Conservation (phyloP, 2,888 invertebrate species). For the Monopis laevigella region DNA sequence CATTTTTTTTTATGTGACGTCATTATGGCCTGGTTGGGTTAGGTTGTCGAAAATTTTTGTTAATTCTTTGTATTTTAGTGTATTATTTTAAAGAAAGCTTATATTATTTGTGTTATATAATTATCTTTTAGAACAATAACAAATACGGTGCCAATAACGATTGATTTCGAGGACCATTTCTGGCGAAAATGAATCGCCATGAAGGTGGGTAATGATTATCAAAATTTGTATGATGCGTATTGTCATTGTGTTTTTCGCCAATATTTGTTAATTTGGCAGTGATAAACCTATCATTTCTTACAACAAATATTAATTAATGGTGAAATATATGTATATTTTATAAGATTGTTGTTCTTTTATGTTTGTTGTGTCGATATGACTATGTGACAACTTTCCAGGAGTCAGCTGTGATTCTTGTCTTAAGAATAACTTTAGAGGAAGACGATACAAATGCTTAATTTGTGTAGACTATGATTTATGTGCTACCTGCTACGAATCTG, state of each 20-base stretch:
- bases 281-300: too few species aligned
- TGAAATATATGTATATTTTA: background rate
- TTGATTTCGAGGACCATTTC: constrained; percentile 52
- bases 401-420: constrained; percentile 99
- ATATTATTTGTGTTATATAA: constrained; percentile 65
- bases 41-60: constrained; percentile 75
- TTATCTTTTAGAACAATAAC: constrained; percentile 58
- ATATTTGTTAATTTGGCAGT: too few species aligned
- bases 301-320: too few species aligned
- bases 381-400: constrained; percentile 73
- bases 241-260: constrained; percentile 56
- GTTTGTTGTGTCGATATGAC: constrained; percentile 29
- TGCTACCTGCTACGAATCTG: constrained; percentile 93
- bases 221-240: constrained; percentile 62
- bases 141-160: constrained; percentile 58
- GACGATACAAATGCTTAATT: constrained; percentile 98
- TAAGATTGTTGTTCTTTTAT: too few species aligned
- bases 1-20: constrained; percentile 56
- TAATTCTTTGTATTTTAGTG: constrained; percentile 71
- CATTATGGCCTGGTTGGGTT: constrained; percentile 77
- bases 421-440: constrained; percentile 96
- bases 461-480: constrained; percentile 99
- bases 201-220: constrained; percentile 83
- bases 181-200: constrained; percentile 90
- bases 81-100: constrained; percentile 68